Percentiles rank a stretch among this genome's conserved stretches.
Evolutionary conservation across 2,888 invertebrate species (phyloP).

Genomic region (Papilio protenor): DNA sequence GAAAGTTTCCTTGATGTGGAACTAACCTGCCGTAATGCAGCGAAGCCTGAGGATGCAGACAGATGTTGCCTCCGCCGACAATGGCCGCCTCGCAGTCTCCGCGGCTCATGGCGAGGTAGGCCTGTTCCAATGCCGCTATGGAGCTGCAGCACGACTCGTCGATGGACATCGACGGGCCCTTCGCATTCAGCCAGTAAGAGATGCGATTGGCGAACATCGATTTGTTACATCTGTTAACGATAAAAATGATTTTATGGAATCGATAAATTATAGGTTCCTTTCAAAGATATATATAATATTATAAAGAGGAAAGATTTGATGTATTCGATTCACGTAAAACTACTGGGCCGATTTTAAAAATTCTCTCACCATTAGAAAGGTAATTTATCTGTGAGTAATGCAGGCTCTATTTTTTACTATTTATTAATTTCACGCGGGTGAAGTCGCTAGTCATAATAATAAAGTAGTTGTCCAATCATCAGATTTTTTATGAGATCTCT

Average conservation of each 20-base stretch:
- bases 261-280: neutral
- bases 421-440: too few relatives aligned
- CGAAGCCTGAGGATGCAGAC: conserved; percentile 80
- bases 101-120: conserved; percentile 60
- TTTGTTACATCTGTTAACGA: conserved; percentile 59
- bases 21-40: conserved; percentile 67
- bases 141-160: conserved; percentile 69
- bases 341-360: too few relatives aligned
- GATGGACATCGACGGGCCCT: conserved; percentile 68
- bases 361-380: too few relatives aligned
- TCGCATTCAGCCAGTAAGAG: conserved; percentile 73
- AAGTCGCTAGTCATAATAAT: too few relatives aligned
- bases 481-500: too few relatives aligned
- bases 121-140: conserved; percentile 62
- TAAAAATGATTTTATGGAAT: neutral
- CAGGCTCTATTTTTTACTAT: too few relatives aligned
- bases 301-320: too few relatives aligned
- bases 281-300: neutral
- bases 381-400: too few relatives aligned
- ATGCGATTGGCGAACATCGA: conserved; percentile 74
- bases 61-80: conserved; percentile 85
- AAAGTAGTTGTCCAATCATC: too few relatives aligned
- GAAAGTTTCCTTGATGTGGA: neutral
- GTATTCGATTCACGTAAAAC: too few relatives aligned
- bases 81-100: conserved; percentile 81